These are phyloP conservation scores for Phrynocephalus versicolor DNA, from an alignment of 2,113 vertebrate species.

Conservation along the genomic window DNA sequence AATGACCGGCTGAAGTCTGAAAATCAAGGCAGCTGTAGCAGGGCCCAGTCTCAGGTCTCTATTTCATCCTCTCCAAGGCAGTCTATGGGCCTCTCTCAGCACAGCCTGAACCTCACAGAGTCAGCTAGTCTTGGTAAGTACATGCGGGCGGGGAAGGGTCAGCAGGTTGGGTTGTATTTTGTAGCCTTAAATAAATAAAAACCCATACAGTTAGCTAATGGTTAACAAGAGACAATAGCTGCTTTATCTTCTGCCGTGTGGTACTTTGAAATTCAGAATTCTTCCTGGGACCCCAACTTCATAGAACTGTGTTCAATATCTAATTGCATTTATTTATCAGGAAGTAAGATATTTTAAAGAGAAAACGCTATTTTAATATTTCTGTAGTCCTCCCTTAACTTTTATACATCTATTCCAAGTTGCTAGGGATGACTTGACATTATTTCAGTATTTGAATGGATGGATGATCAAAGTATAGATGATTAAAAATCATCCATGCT, in stretches of 20 bases:
- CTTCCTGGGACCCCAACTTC: conserved; percentile 64
- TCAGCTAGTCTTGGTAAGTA: conserved; percentile 93
- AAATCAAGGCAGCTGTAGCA: conserved; percentile 85
- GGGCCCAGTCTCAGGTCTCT: conserved; percentile 87
- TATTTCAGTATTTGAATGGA: conserved; percentile 33
- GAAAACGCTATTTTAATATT: conserved; percentile 47
- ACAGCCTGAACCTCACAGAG: conserved; percentile 92
- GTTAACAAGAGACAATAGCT: conserved; percentile 49
- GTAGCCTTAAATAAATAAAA: conserved; percentile 49
- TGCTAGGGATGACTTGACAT: conserved; percentile 12
- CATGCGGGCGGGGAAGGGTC: background rate
- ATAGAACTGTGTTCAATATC: conserved; percentile 58
- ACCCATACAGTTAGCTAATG: conserved; percentile 30
- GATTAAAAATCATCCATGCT: background rate
- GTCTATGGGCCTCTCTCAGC: conserved; percentile 83
- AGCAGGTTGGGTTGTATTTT: conserved; percentile 47
- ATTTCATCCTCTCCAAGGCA: conserved; percentile 84
- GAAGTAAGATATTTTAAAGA: background rate
- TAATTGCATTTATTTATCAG: conserved; percentile 49
- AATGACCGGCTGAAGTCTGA: conserved; percentile 94
- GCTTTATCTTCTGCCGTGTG: conserved; percentile 59
- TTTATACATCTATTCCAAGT: conserved; percentile 25
- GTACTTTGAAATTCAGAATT: conserved; percentile 30
- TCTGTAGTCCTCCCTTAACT: conserved; percentile 26
- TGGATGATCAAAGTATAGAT: too few species aligned